Base-by-base conservation (phyloP, 2,888 invertebrate genomes). In the Apomyelois bistriatella region DNA sequence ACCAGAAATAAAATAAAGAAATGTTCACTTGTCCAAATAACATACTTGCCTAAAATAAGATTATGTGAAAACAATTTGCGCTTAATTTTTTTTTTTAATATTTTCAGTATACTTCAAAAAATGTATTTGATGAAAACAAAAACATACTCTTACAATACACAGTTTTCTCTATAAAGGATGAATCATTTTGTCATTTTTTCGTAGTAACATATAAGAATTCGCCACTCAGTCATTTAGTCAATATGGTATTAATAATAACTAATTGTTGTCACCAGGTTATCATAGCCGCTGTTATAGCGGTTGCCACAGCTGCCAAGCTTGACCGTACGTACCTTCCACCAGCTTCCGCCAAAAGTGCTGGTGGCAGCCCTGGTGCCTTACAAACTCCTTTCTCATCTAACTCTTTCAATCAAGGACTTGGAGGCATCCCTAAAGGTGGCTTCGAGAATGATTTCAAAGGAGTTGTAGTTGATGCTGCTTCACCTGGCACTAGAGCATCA, bases 391-490 rank as follows among this genome's bases (percentile, higher is more conserved):
- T 76, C 15, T 58, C 59, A 3, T 66, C 61, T 15, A 72, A 65
- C 55, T 69, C 73, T 37, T 62, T 68, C 40, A 68, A 64, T 43
- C 70, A 73, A 57, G 75, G 65, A 38, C 58, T 60, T 3, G 64
- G 62, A n/a, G 66, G 63, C 0, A 50, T 75, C 3, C 85, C 84
- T 1, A 63, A 71, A 12, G 83, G 88, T n/a, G 75, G 86, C 52
- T 84, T 75, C 57, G 72, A 71, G 0, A 89, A 89, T 56, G 81
- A 84, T 0, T 79, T 70, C 53, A 74, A 83, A 66, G 90, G 88
- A n/a, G 82, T 90, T 0, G 84, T 89, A 0, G 86, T 90, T 1
- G 89, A 90, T 32, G 89, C 87, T 30, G 82, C 73, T 0, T 65
- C 75, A 2, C 73, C 85, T 42, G 87, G 85, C 0, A 85, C 78